phyloP scores from a whole-genome alignment of 1,140 invertebrate genomes.

The Megalonaias nervosa region DNA sequence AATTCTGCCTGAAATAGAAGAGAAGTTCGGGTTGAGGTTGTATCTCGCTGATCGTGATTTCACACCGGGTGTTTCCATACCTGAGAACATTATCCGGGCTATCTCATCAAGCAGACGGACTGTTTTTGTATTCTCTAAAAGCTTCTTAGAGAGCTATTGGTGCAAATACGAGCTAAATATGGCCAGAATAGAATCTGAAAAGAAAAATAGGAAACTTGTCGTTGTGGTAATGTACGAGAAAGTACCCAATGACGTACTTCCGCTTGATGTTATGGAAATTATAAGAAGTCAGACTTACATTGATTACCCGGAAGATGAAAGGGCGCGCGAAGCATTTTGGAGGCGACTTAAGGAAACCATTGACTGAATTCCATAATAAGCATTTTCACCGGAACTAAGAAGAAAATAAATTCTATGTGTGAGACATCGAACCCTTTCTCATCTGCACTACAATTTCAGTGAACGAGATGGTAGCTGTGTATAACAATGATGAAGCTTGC shows the following conservation, averaged over 20 bases:
- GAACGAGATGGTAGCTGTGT: too few relatives aligned
- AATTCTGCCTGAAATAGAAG: constrained; percentile 4
- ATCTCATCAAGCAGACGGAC: constrained; percentile 71
- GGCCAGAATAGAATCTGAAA: constrained; percentile 43
- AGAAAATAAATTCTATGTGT: too few relatives aligned
- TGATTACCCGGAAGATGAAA: not conserved
- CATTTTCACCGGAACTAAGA: too few relatives aligned
- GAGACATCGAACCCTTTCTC: too few relatives aligned
- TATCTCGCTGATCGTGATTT: constrained; percentile 92
- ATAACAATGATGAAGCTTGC: too few relatives aligned
- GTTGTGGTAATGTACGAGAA: constrained; percentile 5
- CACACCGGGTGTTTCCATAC: constrained; percentile 83
- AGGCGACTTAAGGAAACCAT: not conserved
- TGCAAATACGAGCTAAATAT: constrained; percentile 69
- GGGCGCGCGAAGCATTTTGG: constrained; percentile 1
- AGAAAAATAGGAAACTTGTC: constrained; percentile 12
- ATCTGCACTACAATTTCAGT: too few relatives aligned
- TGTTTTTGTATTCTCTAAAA: constrained; percentile 76
- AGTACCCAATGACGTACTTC: not conserved
- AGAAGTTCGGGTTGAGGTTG: constrained; percentile 79
- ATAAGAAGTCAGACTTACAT: not conserved
- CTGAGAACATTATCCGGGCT: constrained; percentile 73
- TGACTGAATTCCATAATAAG: too few relatives aligned
- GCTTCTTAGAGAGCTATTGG: constrained; percentile 78
- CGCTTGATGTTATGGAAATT: constrained; percentile 15